Evolutionary conservation across 2,888 invertebrate species (phyloP).

Genomic region (Oegoconia quadripuncta): DNA sequence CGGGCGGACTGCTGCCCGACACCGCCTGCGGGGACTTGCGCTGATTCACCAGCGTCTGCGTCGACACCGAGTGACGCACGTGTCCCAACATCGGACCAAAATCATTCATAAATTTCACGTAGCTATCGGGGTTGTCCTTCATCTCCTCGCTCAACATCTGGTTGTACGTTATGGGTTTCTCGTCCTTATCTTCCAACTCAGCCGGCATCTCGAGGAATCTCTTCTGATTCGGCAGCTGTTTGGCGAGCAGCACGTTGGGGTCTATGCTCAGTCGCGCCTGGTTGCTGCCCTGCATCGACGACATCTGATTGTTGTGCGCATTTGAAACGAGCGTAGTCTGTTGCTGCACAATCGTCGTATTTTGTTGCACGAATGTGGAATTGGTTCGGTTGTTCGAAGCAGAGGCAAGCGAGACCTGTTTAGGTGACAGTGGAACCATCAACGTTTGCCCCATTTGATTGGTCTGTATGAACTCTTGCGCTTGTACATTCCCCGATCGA

Average conservation of each 20-base stretch:
- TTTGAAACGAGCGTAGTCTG: constrained; percentile 88
- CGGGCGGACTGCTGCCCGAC: constrained; percentile 80
- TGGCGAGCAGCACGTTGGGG: constrained; percentile 75
- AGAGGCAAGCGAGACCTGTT: constrained; percentile 75
- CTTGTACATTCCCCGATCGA: constrained; percentile 76
- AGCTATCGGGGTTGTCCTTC: constrained; percentile 34
- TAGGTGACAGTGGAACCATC: constrained; percentile 84
- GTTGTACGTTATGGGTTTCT: constrained; percentile 15
- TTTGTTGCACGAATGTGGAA: constrained; percentile 90
- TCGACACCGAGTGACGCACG: constrained; percentile 85
- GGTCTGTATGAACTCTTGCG: constrained; percentile 86
- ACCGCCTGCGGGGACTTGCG: constrained; percentile 47
- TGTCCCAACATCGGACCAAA: constrained; percentile 29
- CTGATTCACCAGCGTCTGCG: constrained; percentile 82
- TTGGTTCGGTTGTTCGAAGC: constrained; percentile 79
- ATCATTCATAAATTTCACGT: constrained; percentile 41
- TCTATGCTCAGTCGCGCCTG: constrained; percentile 78
- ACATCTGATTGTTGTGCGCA: constrained; percentile 71
- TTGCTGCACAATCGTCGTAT: constrained; percentile 91
- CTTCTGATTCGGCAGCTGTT: constrained; percentile 40
- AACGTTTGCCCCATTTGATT: constrained; percentile 84
- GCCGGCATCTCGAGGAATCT: constrained; percentile 37
- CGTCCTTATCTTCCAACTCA: constrained; percentile 30
- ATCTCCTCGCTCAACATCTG: constrained; percentile 20
- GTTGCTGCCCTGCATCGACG: constrained; percentile 47